Evolutionary conservation across 2,888 invertebrate species (phyloP).

Genomic region (Drosophila sordidula): DNA sequence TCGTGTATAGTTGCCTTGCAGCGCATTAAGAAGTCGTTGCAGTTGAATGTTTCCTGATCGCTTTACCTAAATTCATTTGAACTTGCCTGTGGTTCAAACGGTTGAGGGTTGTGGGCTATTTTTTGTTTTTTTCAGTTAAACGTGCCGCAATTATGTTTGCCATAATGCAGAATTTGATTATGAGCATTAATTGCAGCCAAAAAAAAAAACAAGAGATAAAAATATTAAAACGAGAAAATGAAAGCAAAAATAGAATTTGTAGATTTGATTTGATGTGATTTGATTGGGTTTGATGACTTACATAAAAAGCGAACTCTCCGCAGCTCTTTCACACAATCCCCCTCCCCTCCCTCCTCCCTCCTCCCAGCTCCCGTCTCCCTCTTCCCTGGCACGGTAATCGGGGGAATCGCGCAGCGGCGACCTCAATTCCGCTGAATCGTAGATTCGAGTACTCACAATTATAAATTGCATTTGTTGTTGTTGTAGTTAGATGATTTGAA

Average conservation of each 20-base stretch:
- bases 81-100: slow-evolving; percentile 10
- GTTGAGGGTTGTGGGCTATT: slow-evolving; percentile 19
- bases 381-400: neutral
- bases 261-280: slow-evolving; percentile 49
- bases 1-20: neutral
- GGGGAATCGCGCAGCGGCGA: slow-evolving; percentile 28
- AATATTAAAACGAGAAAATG: neutral
- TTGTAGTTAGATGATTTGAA: slow-evolving; percentile 19
- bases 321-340: neutral
- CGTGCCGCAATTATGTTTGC: slow-evolving; percentile 34
- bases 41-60: neutral
- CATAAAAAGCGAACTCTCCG: slow-evolving; percentile 40
- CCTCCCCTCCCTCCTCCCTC: neutral
- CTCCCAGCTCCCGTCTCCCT: too few relatives aligned
- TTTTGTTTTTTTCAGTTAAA: slow-evolving; percentile 1
- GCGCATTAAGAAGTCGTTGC: slow-evolving; percentile 35
- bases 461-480: slow-evolving; percentile 61
- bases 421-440: slow-evolving; percentile 47
- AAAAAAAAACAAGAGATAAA: slow-evolving; percentile 12
- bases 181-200: slow-evolving; percentile 50
- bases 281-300: slow-evolving; percentile 49
- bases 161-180: slow-evolving; percentile 19
- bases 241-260: slow-evolving; percentile 18
- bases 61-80: slow-evolving; percentile 39
- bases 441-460: slow-evolving; percentile 43